Base-by-base conservation (phyloP, 2,113 vertebrate genomes). In the Okapia johnstoni region DNA sequence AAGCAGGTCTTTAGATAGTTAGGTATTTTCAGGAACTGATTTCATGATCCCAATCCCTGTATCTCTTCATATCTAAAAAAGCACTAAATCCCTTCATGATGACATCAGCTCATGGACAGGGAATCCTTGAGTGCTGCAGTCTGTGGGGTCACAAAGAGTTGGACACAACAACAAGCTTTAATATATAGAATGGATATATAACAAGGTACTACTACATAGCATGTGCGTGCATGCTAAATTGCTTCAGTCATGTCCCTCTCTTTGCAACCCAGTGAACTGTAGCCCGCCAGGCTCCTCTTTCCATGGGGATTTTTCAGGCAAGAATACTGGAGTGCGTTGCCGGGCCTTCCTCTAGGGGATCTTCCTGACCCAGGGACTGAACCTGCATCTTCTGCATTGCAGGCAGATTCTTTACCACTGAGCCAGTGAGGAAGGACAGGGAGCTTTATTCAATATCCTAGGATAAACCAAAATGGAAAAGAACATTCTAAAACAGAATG, bases 181-280 rank as follows among this genome's bases (percentile, higher is more conserved):
- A 70, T 21, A 21, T 21, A 36, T 11, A 70, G 63, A 70, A 70
- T 36, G 63, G n/a, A 21, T 70, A 70, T 6, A 21, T n/a, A 70
- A 70, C 63, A 36, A 66, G 33, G 33, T 10, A n/a, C 33, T n/a
- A 4, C 63, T 36, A 36, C n/a, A 11, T 6, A 21, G n/a, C 17
- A 70, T 8, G n/a, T 36, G 17, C 9, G 0, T 36, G 63, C 63
- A 36, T 66, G 63, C 63, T 70, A 70, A 36, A 70, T 1, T 21
- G 63, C 63, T 70, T 70, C 63, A 21, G 19, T 21, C 2, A 0
- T 3, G 17, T 36, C n/a, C 0, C 1, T 11, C 63, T 70, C 63
- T 19, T 66, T 21, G 17, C n/a, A 21, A 11, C 17, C n/a, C 17
- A 36, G 17, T 36, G n/a, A 70, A 21, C 63, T 36, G n/a, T 36